Percentiles rank a stretch among this genome's conserved stretches.
Evolutionary conservation across 2,888 invertebrate genomes (phyloP).

Genomic region (Acronicta alni): DNA sequence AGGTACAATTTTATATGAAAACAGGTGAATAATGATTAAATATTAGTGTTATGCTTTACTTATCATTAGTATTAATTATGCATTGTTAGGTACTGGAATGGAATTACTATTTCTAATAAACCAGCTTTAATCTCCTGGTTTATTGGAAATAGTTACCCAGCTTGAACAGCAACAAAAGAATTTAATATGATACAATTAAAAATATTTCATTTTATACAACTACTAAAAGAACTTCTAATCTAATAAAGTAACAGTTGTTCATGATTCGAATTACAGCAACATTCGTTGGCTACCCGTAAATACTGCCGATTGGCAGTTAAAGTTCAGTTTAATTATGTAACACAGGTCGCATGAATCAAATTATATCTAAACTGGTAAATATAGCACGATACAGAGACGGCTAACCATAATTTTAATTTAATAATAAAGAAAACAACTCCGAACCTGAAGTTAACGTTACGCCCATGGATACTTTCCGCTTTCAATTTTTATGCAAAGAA

Average conservation of each 20-base stretch:
- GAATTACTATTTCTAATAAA: too few species aligned
- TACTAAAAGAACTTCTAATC: too few species aligned
- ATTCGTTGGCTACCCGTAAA: constrained; percentile 60
- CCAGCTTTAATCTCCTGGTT: too few species aligned
- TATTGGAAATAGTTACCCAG: too few species aligned
- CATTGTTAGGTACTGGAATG: too few species aligned
- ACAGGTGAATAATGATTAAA: too few species aligned
- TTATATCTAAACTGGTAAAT: constrained; percentile 26
- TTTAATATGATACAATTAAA: too few species aligned
- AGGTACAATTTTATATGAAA: too few species aligned
- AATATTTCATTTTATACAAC: too few species aligned
- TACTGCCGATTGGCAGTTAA: constrained; percentile 49
- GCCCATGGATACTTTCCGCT: constrained; percentile 82
- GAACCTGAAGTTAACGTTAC: constrained; percentile 81
- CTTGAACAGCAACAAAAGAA: too few species aligned
- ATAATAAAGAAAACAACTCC: constrained; percentile 78
- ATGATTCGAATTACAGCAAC: constrained; percentile 57
- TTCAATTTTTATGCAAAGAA: constrained; percentile 63
- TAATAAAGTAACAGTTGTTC: constrained; percentile 1
- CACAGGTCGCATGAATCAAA: constrained; percentile 29
- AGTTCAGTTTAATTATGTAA: constrained; percentile 47
- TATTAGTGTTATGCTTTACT: too few species aligned
- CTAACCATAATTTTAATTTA: constrained; percentile 80
- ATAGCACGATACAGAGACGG: constrained; percentile 57
- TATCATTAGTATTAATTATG: too few species aligned